Conservation (phyloP, 2,888 invertebrate genomes). For the Cristatella mucedo region DNA sequence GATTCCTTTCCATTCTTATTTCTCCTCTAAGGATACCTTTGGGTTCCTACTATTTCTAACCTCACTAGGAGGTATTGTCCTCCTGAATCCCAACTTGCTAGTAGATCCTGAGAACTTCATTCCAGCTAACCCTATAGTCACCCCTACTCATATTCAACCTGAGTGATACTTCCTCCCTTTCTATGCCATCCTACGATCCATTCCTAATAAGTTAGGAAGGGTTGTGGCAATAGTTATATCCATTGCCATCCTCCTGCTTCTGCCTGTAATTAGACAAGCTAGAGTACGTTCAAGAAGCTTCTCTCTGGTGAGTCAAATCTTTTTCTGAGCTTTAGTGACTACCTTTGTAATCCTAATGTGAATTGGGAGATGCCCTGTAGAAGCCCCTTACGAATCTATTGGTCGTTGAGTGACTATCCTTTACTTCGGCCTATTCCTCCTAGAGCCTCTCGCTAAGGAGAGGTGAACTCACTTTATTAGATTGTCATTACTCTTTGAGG, state of each 20-base stretch:
- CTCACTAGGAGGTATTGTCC: constrained; percentile 41
- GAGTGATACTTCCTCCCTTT: constrained; percentile 73
- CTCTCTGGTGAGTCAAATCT: constrained; percentile 40
- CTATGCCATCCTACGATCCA: constrained; percentile 61
- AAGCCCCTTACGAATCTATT: constrained; percentile 45
- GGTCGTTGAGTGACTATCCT: constrained; percentile 15
- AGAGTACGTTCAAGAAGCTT: constrained; percentile 43
- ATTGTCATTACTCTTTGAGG: too few relatives aligned
- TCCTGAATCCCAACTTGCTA: constrained; percentile 48
- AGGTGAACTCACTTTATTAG: too few relatives aligned
- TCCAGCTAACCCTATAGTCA: constrained; percentile 52
- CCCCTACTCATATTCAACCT: constrained; percentile 60
- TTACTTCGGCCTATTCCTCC: constrained; percentile 13
- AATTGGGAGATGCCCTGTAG: constrained; percentile 54
- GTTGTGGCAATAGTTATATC: constrained; percentile 52
- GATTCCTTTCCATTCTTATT: constrained; percentile 54
- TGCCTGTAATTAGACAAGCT: constrained; percentile 44
- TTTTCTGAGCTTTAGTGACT: constrained; percentile 44
- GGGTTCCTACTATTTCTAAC: constrained; percentile 12
- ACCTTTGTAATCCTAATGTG: constrained; percentile 52
- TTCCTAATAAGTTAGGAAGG: constrained; percentile 63
- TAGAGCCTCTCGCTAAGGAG: too few relatives aligned
- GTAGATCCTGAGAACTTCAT: constrained; percentile 60
- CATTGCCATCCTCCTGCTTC: constrained; percentile 50
- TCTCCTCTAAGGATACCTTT: constrained; percentile 48